Evolutionary conservation across 2,888 invertebrate species (phyloP), one percentile per base, ranked within the genome.

Genomic region (Cylloceria caligata): DNA sequence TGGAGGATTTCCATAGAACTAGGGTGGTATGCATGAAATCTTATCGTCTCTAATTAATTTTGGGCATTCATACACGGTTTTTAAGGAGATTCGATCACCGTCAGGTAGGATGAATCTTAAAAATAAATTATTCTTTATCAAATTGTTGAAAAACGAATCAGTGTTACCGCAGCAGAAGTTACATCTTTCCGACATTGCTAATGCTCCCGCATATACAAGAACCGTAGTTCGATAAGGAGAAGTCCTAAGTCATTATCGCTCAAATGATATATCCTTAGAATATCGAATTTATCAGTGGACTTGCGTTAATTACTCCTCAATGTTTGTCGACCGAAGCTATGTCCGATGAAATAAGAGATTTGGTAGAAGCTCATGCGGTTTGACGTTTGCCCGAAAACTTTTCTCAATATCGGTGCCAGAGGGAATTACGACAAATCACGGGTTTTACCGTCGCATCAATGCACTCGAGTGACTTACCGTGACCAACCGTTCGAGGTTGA

Each of bases 361-460:
- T 30, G 55, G n/a, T 42, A 42, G 24, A 69, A 55, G 55, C 49
- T 27, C 65, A 13, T 55, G 7, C 16, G 30, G n/a, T 34, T n/a
- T 34, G 69, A 30, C 21, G 42, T 30, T 39, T 21, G 49, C 34
- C 36, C 11, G 49, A 42, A 52, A 62, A 68, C 49, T 62, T 68
- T 24, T n/a, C 13, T 24, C 47, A 49, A 9, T 49, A 9, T 45
- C 36, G 19, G 16, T 73, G 69, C 72, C 67, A 71, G 24, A 71
- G 80, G 84, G 78, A 78, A 76, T 84, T 81, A 72, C 81, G 84
- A 85, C 86, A 86, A 85, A 87, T 87, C 86, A 86, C 81, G 82
- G 80, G 83, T 76, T 81, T 82, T 84, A 79, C 80, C 52, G 86
- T 81, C 79, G 78, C 83, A 83, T 83, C 82, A 82, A 83, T 86